Evolutionary conservation across 2,888 invertebrate genomes (phyloP), one percentile per base, ranked within the genome.

Genomic region (Neoascia interrupta): DNA sequence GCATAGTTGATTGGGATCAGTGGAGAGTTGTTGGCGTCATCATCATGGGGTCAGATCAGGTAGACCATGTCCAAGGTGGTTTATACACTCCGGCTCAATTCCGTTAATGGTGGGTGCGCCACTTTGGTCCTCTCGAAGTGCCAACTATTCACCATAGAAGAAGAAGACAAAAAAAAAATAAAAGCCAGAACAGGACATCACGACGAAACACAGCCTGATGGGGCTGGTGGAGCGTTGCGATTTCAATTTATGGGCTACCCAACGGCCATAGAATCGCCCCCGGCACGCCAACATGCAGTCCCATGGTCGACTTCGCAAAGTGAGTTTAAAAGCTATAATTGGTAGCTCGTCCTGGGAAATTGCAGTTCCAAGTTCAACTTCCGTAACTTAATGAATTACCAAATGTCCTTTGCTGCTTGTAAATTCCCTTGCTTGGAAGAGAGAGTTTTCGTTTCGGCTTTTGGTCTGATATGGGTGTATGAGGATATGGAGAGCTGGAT

Each of bases 281-380:
- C 13, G 36, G 10, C 26, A 16, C 18, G 26, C 18, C 10, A n/a
- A n/a, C n/a, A n/a, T n/a, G 13, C 47, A 3, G 5, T 49, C 49
- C 54, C 47, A 26, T 45, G 37, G 37, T 34, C 13, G 49, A 61
- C 19, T 19, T 56, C 49, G 64, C 63, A 81, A 81, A 83, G 82
- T 82, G 83, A 83, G 81, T 82, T 83, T 81, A 82, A 83, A 82
- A 81, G 82, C 81, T 81, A 81, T 83, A 83, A 83, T 83, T 83
- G 83, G 81, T 82, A 75, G 80, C 82, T 87, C 87, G 86, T 88
- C 88, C 87, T 87, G 87, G 88, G 88, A 88, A 88, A 88, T 88
- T 88, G 87, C 88, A 86, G 88, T 88, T 87, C 87, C 87, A 87
- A 88, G 87, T 88, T 88, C 86, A 88, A 88, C 88, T 88, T 88